phyloP scores from a whole-genome alignment of 2,888 invertebrate genomes.

The Chrysopilus asiliformis region DNA sequence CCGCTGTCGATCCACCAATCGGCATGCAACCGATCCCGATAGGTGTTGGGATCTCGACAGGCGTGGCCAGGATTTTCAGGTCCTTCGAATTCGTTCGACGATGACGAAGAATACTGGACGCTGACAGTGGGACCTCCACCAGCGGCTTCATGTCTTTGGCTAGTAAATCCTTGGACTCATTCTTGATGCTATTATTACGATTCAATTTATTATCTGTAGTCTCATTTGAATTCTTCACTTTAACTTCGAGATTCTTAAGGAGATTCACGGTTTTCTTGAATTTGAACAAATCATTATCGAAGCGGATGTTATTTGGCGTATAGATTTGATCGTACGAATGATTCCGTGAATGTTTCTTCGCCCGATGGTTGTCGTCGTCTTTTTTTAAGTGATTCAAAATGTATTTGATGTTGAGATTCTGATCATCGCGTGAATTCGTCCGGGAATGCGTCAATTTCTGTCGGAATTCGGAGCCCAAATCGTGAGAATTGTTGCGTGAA shows the following conservation, averaged over 20 bases:
- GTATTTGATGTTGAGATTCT: slow-evolving; percentile 29
- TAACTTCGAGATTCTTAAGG: slow-evolving; percentile 29
- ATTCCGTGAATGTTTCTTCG: slow-evolving; percentile 35
- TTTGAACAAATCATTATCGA: slow-evolving; percentile 33
- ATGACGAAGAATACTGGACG: slow-evolving; percentile 39
- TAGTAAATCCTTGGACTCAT: slow-evolving; percentile 34
- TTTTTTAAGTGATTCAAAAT: slow-evolving; percentile 33
- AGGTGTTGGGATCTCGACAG: slow-evolving; percentile 3
- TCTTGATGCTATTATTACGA: slow-evolving; percentile 39
- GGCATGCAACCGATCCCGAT: neutral
- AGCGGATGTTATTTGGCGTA: slow-evolving; percentile 35
- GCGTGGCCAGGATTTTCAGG: slow-evolving; percentile 23
- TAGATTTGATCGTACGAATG: slow-evolving; percentile 37
- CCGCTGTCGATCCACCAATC: slow-evolving; percentile 4
- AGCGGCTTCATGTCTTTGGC: slow-evolving; percentile 19
- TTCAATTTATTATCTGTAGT: slow-evolving; percentile 20
- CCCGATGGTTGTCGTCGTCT: slow-evolving; percentile 19
- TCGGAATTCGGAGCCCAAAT: slow-evolving; percentile 28
- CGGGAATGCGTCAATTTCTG: slow-evolving; percentile 26
- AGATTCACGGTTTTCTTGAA: slow-evolving; percentile 32
- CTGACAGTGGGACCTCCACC: slow-evolving; percentile 16
- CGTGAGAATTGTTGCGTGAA: slow-evolving; percentile 36
- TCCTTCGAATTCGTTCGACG: slow-evolving; percentile 48
- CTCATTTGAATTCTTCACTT: slow-evolving; percentile 33
- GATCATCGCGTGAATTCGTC: slow-evolving; percentile 30